Base-by-base conservation (phyloP, 2,797 vertebrate species). In the Microcaecilia unicolor region DNA sequence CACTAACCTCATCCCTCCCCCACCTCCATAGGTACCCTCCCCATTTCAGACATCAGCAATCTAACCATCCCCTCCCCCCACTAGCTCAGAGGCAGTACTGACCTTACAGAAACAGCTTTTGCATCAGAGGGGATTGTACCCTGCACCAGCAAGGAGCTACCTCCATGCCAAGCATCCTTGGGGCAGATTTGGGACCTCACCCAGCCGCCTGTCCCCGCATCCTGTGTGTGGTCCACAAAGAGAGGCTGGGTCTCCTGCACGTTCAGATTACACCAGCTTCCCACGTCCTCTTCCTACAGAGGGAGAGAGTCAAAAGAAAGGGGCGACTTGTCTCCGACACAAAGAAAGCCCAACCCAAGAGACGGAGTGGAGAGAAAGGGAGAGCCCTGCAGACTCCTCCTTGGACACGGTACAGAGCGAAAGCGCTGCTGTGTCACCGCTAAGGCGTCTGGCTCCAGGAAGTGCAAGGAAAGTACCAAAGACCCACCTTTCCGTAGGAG, bases 241-340 rank as follows among this genome's bases (percentile, higher is more conserved):
- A 89, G 25, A 0, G 95, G 92, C 71, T 98, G 95, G 24, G 83
- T 25, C 36, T 97, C 86, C 77, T 98, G 95, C 1, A 82, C 81
- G 0, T 77, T 80, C 10, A 87, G 74, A 57, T 97, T 84, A 6
- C 89, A 90, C 95, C 95, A 98, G 42, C 74, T 74, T 25, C 63
- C 74, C 1, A 42, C 17, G 0, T 39, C 58, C 63, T 89, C 87
- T 23, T 59, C 55, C 95, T 98, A 33, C 14, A n/a, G n/a, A n/a
- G 26, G 3, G 14, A n/a, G n/a, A n/a, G n/a, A n/a, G n/a, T n/a
- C n/a, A n/a, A n/a, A n/a, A n/a, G n/a, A n/a, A n/a, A n/a, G n/a
- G n/a, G n/a, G n/a, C n/a, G n/a, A n/a, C n/a, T n/a, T n/a, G n/a
- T n/a, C n/a, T n/a, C n/a, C n/a, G n/a, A n/a, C n/a, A n/a, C n/a